Conservation (phyloP, 2,797 vertebrate species). For the Uromys caudimaculatus region DNA sequence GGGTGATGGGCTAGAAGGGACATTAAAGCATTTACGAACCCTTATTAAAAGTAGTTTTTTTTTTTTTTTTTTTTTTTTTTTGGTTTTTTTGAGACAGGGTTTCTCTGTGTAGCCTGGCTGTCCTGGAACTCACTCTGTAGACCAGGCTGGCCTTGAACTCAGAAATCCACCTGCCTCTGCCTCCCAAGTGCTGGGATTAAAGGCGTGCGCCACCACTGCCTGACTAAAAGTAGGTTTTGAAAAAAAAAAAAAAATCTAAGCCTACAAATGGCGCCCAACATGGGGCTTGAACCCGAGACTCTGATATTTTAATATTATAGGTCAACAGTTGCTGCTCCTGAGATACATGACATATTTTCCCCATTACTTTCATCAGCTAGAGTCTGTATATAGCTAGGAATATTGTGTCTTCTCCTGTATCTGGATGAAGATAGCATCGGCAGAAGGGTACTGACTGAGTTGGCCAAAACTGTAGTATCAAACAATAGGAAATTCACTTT, state of each 20-base stretch:
- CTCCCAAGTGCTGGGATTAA: no score
- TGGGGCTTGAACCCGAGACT: neutral
- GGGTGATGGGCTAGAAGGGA: neutral
- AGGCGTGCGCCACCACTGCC: no score
- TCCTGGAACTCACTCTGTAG: no score
- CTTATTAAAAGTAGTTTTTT: no score
- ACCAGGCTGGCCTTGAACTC: no score
- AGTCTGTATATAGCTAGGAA: neutral
- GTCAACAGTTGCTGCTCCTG: neutral
- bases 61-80: no score
- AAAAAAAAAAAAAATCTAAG: neutral
- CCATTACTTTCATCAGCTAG: neutral
- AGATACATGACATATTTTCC: neutral
- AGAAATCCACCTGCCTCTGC: no score
- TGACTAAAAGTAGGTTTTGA: neutral
- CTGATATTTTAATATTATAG: neutral
- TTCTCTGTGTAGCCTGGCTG: no score
- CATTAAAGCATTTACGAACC: neutral
- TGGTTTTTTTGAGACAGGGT: no score
- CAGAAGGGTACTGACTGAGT: neutral
- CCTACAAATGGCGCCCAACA: neutral
- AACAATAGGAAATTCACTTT: neutral
- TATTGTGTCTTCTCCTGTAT: neutral
- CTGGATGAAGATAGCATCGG: neutral
- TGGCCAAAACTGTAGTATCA: neutral